Conservation (phyloP, 2,888 invertebrate species). For the Bibio marci region DNA sequence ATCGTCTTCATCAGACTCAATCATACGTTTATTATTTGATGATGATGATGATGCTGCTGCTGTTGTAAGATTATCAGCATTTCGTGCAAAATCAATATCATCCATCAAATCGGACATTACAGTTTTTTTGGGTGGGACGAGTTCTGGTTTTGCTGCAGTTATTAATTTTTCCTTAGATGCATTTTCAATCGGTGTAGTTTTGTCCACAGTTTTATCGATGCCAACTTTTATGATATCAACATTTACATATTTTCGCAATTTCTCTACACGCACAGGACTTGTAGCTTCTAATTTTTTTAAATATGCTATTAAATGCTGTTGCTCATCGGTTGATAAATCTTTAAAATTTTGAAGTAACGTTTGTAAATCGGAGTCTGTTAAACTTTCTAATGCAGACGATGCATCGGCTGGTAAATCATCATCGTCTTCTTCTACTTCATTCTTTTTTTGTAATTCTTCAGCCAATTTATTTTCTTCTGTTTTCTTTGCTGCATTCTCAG, state of each 20-base stretch:
- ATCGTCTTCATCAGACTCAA: conserved; percentile 29
- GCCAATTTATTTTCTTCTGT: background rate
- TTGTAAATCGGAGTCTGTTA: conserved; percentile 66
- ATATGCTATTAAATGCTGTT: conserved; percentile 65
- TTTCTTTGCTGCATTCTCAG: background rate
- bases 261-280: conserved; percentile 61
- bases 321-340: conserved; percentile 63
- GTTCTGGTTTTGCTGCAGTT: background rate
- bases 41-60: conserved; percentile 13
- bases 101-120: too few species aligned
- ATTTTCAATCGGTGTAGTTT: background rate
- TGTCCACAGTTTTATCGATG: conserved; percentile 5
- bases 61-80: too few species aligned
- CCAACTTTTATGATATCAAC: conserved; percentile 22
- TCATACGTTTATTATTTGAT: conserved; percentile 10
- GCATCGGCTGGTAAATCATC: conserved; percentile 14
- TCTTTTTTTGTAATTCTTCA: conserved; percentile 13
- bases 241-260: conserved; percentile 58
- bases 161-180: background rate
- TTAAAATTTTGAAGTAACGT: conserved; percentile 65
- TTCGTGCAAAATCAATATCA: too few species aligned
- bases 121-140: too few species aligned
- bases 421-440: conserved; percentile 12
- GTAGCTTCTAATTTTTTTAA: conserved; percentile 62
- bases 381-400: conserved; percentile 45